phyloP scores from a whole-genome alignment of 1,140 invertebrate species.

The Delia radicum region DNA sequence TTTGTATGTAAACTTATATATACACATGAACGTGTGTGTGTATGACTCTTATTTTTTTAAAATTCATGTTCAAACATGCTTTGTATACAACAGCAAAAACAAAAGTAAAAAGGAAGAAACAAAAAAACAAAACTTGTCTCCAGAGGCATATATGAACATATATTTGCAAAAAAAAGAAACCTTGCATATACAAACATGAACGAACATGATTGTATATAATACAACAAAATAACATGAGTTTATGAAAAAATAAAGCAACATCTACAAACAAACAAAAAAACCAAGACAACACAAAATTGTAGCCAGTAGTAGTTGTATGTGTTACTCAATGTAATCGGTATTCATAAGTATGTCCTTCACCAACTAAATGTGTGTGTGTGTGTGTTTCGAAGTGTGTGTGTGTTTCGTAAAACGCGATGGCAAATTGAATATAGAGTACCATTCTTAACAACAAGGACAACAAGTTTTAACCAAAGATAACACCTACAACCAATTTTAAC shows the following conservation, averaged over 20 bases:
- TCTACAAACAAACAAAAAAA: not conserved
- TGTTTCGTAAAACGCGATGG: not conserved
- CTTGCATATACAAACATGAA: not conserved
- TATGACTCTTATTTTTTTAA: not conserved
- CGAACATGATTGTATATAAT: not conserved
- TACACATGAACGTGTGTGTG: too few species aligned
- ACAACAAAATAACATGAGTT: slow-evolving; percentile 8
- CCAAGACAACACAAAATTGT: not conserved
- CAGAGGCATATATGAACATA: slow-evolving; percentile 7
- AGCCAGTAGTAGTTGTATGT: not conserved
- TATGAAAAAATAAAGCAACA: slow-evolving; percentile 5
- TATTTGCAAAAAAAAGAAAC: not conserved
- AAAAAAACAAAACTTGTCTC: slow-evolving; percentile 8
- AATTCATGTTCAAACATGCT: slow-evolving; percentile 14
- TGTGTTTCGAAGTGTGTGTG: not conserved
- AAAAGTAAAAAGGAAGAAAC: not conserved
- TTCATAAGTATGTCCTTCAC: not conserved
- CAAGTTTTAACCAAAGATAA: not conserved
- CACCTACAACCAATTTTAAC: not conserved
- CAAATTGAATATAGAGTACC: slow-evolving; percentile 15
- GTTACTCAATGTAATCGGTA: not conserved
- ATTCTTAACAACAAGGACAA: not conserved
- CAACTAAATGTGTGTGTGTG: not conserved
- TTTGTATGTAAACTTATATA: not conserved
- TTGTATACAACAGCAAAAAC: not conserved